Conservation (phyloP, 2,888 invertebrate genomes). For the Griposia aprilina region DNA sequence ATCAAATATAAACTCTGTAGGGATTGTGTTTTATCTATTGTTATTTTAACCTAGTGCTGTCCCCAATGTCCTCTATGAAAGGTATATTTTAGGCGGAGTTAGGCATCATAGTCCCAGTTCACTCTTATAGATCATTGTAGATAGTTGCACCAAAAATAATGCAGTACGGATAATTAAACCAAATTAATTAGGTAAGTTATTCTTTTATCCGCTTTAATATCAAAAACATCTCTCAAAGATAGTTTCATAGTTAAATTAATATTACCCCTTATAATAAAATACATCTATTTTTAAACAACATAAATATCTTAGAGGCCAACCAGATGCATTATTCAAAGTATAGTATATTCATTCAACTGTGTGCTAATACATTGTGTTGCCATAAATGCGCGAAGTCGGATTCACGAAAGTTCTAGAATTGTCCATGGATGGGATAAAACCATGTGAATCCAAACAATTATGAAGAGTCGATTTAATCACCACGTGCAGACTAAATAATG, state of each 20-base stretch:
- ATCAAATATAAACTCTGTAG: constrained; percentile 38
- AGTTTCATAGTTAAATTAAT: neutral
- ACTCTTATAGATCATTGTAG: neutral
- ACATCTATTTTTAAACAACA: constrained; percentile 35
- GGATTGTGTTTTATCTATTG: constrained; percentile 46
- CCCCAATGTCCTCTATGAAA: constrained; percentile 47
- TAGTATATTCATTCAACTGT: constrained; percentile 38
- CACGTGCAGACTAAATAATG: neutral
- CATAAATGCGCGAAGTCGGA: neutral
- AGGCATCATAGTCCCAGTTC: constrained; percentile 7
- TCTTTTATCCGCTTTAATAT: neutral
- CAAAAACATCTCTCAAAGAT: neutral
- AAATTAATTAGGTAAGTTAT: constrained; percentile 19
- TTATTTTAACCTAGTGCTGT: constrained; percentile 27
- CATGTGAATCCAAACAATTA: neutral
- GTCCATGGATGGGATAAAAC: neutral
- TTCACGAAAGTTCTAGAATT: constrained; percentile 37
- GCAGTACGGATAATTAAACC: neutral
- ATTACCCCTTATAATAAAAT: neutral
- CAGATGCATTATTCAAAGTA: constrained; percentile 49
- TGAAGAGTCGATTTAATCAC: neutral
- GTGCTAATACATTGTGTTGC: constrained; percentile 12
- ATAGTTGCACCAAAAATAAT: constrained; percentile 3
- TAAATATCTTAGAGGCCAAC: constrained; percentile 31
- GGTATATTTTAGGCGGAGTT: constrained; percentile 25